Evolutionary conservation across 1,140 invertebrate genomes (phyloP).

Genomic region (Chrysoperla carnea): DNA sequence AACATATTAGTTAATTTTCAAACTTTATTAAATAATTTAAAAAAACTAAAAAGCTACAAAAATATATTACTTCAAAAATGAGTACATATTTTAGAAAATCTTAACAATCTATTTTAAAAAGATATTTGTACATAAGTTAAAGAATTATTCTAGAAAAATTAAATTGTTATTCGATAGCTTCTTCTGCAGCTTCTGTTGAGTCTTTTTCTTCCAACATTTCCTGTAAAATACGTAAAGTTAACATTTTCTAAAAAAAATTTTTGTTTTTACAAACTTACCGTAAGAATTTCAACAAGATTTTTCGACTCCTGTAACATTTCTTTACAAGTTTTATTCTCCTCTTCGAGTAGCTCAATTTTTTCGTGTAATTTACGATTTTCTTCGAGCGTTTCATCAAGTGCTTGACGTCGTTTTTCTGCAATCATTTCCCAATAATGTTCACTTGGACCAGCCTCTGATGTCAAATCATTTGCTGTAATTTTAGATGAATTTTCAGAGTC

Average conservation of each 20-base stretch:
- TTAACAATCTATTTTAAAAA: no score
- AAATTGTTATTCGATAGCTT: constrained; percentile 1
- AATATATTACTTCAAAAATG: no score
- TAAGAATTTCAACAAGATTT: constrained; percentile 43
- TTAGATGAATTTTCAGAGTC: constrained; percentile 10
- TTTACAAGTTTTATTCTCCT: constrained; percentile 41
- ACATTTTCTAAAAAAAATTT: not conserved
- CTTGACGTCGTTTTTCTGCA: constrained; percentile 41
- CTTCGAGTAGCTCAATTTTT: constrained; percentile 33
- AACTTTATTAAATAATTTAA: no score
- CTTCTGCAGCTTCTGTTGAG: constrained; percentile 2
- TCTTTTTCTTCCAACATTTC: constrained; percentile 1
- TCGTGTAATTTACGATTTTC: constrained; percentile 38
- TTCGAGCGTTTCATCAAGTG: constrained; percentile 40
- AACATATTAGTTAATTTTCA: no score
- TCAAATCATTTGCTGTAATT: not conserved
- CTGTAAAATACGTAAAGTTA: not conserved
- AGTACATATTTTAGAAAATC: no score
- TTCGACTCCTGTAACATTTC: constrained; percentile 47
- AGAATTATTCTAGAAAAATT: no score
- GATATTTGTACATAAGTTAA: no score
- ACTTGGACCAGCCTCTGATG: constrained; percentile 29
- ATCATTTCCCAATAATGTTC: constrained; percentile 48
- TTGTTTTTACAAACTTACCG: constrained; percentile 24
- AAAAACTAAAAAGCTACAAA: no score